Conservation (phyloP, 2,113 vertebrate species). For the Triplophysa tibetana region DNA sequence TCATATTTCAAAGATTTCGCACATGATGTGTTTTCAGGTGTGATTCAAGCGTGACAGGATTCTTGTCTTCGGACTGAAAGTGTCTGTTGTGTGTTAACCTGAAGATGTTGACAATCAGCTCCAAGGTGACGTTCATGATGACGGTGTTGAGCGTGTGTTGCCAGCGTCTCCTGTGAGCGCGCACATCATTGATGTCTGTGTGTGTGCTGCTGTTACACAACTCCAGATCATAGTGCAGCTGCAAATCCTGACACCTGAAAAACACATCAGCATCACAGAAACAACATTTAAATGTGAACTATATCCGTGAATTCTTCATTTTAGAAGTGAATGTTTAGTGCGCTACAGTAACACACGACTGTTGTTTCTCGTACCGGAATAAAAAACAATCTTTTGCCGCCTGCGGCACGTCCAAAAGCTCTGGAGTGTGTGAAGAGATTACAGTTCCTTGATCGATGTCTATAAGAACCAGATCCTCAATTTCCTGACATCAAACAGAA, state of each 20-base stretch:
- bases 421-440: slow-evolving; percentile 68
- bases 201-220: slow-evolving; percentile 75
- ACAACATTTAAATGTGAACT: too few species aligned
- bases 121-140: slow-evolving; percentile 82
- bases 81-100: slow-evolving; percentile 70
- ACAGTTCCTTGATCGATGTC: slow-evolving; percentile 86
- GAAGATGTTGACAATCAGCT: slow-evolving; percentile 90
- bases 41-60: too few species aligned
- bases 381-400: slow-evolving; percentile 82
- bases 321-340: too few species aligned
- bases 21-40: too few species aligned
- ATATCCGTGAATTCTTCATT: too few species aligned
- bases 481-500: slow-evolving; percentile 75
- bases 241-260: slow-evolving; percentile 79
- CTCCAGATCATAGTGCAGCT: slow-evolving; percentile 87
- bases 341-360: background rate
- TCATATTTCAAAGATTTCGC: too few species aligned
- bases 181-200: slow-evolving; percentile 76
- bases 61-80: background rate
- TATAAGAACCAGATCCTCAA: slow-evolving; percentile 87
- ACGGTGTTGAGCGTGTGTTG: slow-evolving; percentile 82
- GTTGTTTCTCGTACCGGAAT: slow-evolving; percentile 72
- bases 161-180: slow-evolving; percentile 79
- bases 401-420: slow-evolving; percentile 80
- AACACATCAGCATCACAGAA: background rate